Percentiles rank a stretch among this genome's conserved stretches.
Conservation (phyloP, 2,888 invertebrate species). For the Amblyjoppa fuscipennis region DNA sequence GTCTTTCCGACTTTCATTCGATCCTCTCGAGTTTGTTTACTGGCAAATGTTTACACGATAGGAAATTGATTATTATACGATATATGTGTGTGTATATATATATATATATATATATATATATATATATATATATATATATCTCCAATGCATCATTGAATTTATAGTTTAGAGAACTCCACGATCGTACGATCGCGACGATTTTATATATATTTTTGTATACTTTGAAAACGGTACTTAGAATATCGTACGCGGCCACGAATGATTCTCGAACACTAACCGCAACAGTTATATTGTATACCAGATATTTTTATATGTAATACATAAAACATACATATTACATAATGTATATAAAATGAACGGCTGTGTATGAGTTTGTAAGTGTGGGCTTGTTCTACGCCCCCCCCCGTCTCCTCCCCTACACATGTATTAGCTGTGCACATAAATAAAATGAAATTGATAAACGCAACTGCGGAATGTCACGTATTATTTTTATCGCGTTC, state of each 20-base stretch:
- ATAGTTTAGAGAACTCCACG: slow-evolving; percentile 15
- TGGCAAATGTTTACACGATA: slow-evolving; percentile 3
- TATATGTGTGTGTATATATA: background rate
- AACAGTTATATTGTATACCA: slow-evolving; percentile 32
- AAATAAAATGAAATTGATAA: slow-evolving; percentile 52
- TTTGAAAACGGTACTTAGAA: slow-evolving; percentile 41
- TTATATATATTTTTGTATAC: slow-evolving; percentile 63
- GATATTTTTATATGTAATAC: slow-evolving; percentile 62
- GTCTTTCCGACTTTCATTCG: slow-evolving; percentile 15
- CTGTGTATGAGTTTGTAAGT: slow-evolving; percentile 44
- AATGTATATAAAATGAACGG: slow-evolving; percentile 36
- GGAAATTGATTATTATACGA: background rate
- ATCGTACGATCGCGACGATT: slow-evolving; percentile 40
- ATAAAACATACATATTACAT: slow-evolving; percentile 48
- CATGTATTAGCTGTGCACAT: slow-evolving; percentile 55
- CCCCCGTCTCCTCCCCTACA: slow-evolving; percentile 13
- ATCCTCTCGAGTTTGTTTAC: background rate
- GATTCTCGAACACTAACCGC: slow-evolving; percentile 54
- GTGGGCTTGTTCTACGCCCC: slow-evolving; percentile 17
- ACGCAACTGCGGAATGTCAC: background rate
- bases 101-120: background rate
- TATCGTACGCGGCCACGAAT: slow-evolving; percentile 46
- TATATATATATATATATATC: background rate
- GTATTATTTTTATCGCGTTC: background rate
- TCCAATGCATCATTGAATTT: slow-evolving; percentile 25